phyloP scores from a whole-genome alignment of 2,888 invertebrate genomes.

The Anagyrus pseudococci region DNA sequence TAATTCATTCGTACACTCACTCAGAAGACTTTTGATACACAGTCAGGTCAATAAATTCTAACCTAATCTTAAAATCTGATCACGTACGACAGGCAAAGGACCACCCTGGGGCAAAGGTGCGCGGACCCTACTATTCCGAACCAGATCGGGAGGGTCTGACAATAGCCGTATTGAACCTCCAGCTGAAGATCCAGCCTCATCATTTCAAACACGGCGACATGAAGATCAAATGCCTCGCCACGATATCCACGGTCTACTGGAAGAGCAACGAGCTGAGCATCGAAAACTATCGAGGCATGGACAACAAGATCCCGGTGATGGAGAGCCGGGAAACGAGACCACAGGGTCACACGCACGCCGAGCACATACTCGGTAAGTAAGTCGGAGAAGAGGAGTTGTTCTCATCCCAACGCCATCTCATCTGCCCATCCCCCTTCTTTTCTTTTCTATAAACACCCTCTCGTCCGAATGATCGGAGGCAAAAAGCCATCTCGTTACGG shows the following conservation, averaged over 20 bases:
- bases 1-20: too few relatives aligned
- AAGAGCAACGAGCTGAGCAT: conserved; percentile 88
- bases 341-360: conserved; percentile 69
- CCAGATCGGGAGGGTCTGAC: conserved; percentile 73
- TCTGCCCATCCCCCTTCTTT: too few relatives aligned
- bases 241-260: conserved; percentile 86
- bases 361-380: conserved; percentile 73
- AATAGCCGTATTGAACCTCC: conserved; percentile 77
- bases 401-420: too few relatives aligned
- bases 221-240: conserved; percentile 88
- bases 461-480: too few relatives aligned
- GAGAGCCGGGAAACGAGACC: conserved; percentile 77
- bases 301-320: conserved; percentile 72
- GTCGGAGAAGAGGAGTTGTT: too few relatives aligned
- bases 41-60: too few relatives aligned
- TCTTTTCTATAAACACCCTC: too few relatives aligned
- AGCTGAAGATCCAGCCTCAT: conserved; percentile 80
- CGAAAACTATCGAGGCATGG: conserved; percentile 72
- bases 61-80: too few relatives aligned
- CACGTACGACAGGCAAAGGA: too few relatives aligned
- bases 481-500: too few relatives aligned
- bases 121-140: conserved; percentile 64
- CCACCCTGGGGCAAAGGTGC: too few relatives aligned
- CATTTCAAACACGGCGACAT: conserved; percentile 86
- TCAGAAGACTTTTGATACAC: too few relatives aligned